Conservation (phyloP, 2,113 vertebrate species). For the Zingel zingel region DNA sequence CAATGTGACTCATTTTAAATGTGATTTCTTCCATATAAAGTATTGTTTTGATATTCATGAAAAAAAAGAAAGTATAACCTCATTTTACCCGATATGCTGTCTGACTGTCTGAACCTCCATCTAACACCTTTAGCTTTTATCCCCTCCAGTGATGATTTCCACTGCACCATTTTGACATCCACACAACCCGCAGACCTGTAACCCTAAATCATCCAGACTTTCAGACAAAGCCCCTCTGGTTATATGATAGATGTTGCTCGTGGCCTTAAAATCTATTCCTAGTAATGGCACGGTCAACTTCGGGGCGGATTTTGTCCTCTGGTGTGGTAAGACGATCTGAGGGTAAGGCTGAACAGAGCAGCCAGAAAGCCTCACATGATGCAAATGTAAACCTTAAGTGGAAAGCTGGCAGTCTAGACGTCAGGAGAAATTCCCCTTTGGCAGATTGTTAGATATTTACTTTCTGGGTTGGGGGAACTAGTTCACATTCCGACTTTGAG, state of each 20-base stretch:
- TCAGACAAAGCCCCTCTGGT: not conserved
- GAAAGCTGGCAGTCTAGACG: constrained; percentile 24
- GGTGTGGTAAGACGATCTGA: constrained; percentile 9
- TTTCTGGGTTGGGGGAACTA: constrained; percentile 12
- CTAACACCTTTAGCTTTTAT: not conserved
- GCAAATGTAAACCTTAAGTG: constrained; percentile 47
- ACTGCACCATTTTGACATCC: not conserved
- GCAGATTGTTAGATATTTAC: not conserved
- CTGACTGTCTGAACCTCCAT: not conserved
- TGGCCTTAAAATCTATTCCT: constrained; percentile 34
- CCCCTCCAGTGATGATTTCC: not conserved
- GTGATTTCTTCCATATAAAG: not conserved
- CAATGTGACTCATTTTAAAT: constrained; percentile 3
- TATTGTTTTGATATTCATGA: not conserved
- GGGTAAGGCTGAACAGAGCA: not conserved
- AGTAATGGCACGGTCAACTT: not conserved
- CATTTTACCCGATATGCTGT: not conserved
- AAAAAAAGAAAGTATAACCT: not conserved
- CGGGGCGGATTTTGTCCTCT: constrained; percentile 15
- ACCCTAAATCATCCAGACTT: constrained; percentile 16
- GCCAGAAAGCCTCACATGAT: not conserved
- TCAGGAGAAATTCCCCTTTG: constrained; percentile 5
- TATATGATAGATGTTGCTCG: not conserved
- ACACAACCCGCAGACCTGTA: constrained; percentile 8
- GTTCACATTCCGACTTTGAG: constrained; percentile 1